Conservation (phyloP, 2,888 invertebrate genomes). For the Gastrophysa polygoni region DNA sequence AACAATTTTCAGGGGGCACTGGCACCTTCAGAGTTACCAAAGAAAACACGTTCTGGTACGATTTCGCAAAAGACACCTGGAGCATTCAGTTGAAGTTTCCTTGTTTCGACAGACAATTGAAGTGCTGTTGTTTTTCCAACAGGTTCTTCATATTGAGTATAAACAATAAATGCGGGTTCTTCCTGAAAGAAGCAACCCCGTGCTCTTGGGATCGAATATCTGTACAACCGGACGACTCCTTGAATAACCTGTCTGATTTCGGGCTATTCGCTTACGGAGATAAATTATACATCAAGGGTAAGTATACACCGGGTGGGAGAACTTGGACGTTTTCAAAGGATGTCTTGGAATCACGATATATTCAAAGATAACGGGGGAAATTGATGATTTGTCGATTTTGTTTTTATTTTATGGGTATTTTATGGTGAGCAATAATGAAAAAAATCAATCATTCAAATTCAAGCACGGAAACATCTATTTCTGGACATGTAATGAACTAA, state of each 20-base stretch:
- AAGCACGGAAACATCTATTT: too few relatives aligned
- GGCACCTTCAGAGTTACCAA: slow-evolving; percentile 50
- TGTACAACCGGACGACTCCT: slow-evolving; percentile 7
- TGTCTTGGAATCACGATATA: too few relatives aligned
- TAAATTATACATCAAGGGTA: slow-evolving; percentile 49
- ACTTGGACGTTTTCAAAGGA: too few relatives aligned
- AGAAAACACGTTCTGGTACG: slow-evolving; percentile 52
- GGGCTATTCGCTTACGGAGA: slow-evolving; percentile 45
- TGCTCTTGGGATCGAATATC: slow-evolving; percentile 32
- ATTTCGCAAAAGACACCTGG: slow-evolving; percentile 49
- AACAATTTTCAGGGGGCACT: slow-evolving; percentile 43
- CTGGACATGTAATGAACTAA: too few relatives aligned
- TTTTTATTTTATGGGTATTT: too few relatives aligned
- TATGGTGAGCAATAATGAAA: too few relatives aligned
- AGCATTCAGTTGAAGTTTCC: slow-evolving; percentile 44
- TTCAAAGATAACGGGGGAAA: too few relatives aligned
- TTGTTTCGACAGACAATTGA: slow-evolving; percentile 42
- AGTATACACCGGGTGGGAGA: too few relatives aligned
- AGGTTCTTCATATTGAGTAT: slow-evolving; percentile 47
- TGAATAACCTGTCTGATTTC: slow-evolving; percentile 37
- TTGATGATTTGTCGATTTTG: too few relatives aligned
- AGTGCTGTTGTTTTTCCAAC: slow-evolving; percentile 48
- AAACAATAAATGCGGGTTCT: slow-evolving; percentile 44
- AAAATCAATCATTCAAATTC: too few relatives aligned
- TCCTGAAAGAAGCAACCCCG: slow-evolving; percentile 36